phyloP scores from a whole-genome alignment of 2,797 vertebrate genomes.

The Enteromius mattozi region DNA sequence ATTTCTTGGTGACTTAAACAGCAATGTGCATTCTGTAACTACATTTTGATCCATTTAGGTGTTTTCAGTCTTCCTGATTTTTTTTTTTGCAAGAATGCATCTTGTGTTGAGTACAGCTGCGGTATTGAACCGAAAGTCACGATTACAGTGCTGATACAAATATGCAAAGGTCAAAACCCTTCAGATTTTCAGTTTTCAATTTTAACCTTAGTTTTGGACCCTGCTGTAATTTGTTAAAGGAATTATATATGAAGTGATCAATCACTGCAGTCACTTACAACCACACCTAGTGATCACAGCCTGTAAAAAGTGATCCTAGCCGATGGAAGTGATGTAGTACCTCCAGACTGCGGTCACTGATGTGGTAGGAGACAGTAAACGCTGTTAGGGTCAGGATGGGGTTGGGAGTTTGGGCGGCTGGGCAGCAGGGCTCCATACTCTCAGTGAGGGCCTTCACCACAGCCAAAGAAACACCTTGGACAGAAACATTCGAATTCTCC shows the following conservation, averaged over 20 bases:
- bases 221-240: not conserved
- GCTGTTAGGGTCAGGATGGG: constrained; percentile 83
- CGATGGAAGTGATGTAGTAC: constrained; percentile 69
- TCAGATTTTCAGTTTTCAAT: not conserved
- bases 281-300: not conserved
- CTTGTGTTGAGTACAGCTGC: no score
- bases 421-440: constrained; percentile 90
- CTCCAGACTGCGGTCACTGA: constrained; percentile 87
- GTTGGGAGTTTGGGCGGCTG: constrained; percentile 79
- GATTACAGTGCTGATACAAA: no score
- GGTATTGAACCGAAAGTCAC: no score
- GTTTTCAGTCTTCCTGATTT: no score
- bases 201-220: not conserved
- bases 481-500: constrained; percentile 82
- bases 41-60: not conserved
- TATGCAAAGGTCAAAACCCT: not conserved
- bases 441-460: constrained; percentile 86
- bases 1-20: not conserved
- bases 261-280: not conserved
- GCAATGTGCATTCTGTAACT: not conserved
- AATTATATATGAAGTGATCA: no score
- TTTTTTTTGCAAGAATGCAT: no score
- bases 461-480: constrained; percentile 86
- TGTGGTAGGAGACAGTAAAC: constrained; percentile 83
- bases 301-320: not conserved